Evolutionary conservation across 64 coral and sea anemone genomes (phyloP).

Genomic region (Actinia tenebrosa): DNA sequence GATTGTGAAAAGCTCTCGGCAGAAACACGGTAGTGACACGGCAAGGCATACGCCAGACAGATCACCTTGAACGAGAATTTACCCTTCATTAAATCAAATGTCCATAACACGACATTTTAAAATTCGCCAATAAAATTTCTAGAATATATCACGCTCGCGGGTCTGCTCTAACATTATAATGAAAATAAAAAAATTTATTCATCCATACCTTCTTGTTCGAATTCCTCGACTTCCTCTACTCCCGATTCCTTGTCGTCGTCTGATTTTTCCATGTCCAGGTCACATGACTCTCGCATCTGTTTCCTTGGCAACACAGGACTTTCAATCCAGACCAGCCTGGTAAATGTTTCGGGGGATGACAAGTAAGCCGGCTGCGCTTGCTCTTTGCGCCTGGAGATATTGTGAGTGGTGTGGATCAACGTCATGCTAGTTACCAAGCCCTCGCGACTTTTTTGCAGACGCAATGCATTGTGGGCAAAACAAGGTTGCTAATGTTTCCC

Average conservation of each 20-base stretch:
- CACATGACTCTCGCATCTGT: conserved; percentile 11
- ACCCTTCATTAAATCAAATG: no score
- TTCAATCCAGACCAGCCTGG: conserved; percentile 64
- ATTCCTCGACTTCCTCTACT: conserved; percentile 56
- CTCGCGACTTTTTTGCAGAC: background rate
- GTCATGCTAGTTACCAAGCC: conserved; percentile 24
- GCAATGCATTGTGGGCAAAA: conserved; percentile 17
- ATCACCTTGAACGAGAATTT: no score
- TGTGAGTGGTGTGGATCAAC: conserved; percentile 32
- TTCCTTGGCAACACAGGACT: conserved; percentile 41
- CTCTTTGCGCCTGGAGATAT: conserved; percentile 35
- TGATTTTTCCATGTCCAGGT: conserved; percentile 7
- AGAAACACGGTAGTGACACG: no score
- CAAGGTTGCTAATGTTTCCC: background rate
- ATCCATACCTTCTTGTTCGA: conserved; percentile 18
- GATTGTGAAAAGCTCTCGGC: no score
- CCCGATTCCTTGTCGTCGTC: conserved; percentile 41
- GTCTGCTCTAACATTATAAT: background rate
- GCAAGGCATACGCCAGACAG: no score
- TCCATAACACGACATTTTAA: no score
- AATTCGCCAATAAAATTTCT: no score
- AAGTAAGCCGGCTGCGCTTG: conserved; percentile 31
- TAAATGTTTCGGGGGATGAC: conserved; percentile 58
- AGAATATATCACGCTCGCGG: no score
- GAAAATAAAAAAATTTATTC: conserved; percentile 1